Conservation (phyloP, 2,113 vertebrate species). For the Zootoca vivipara region DNA sequence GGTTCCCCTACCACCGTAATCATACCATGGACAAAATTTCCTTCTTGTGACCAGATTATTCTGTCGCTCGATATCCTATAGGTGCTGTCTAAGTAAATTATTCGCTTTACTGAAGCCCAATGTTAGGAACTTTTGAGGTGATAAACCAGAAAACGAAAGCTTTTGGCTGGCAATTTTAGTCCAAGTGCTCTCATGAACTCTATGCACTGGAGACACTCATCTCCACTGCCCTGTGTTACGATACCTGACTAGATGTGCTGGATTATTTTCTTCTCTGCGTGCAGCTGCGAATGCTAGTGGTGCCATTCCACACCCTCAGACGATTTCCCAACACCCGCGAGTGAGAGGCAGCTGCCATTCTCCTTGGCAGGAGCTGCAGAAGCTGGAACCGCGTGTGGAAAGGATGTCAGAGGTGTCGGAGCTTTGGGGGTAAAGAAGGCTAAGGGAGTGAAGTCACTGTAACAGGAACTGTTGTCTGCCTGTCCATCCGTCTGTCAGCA, state of each 20-base stretch:
- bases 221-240: neutral
- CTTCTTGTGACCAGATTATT: too few relatives aligned
- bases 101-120: too few relatives aligned
- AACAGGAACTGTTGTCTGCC: slow-evolving; percentile 70
- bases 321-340: slow-evolving; percentile 17
- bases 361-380: slow-evolving; percentile 61
- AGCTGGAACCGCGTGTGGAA: slow-evolving; percentile 52
- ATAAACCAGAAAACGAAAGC: too few relatives aligned
- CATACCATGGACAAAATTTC: too few relatives aligned
- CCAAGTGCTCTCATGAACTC: neutral
- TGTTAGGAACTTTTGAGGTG: too few relatives aligned
- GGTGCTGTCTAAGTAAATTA: too few relatives aligned
- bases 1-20: too few relatives aligned
- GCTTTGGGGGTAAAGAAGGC: slow-evolving; percentile 26
- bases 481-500: slow-evolving; percentile 76
- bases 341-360: slow-evolving; percentile 57
- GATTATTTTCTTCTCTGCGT: neutral
- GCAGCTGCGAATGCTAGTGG: neutral
- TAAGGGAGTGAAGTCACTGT: slow-evolving; percentile 58
- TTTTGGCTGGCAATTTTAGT: too few relatives aligned
- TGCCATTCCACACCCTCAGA: neutral
- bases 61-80: too few relatives aligned
- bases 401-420: slow-evolving; percentile 63
- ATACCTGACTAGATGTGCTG: slow-evolving; percentile 10
- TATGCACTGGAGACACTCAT: slow-evolving; percentile 12